phyloP scores from a whole-genome alignment of 2,888 invertebrate species.

The Pseudoips prasinana region DNA sequence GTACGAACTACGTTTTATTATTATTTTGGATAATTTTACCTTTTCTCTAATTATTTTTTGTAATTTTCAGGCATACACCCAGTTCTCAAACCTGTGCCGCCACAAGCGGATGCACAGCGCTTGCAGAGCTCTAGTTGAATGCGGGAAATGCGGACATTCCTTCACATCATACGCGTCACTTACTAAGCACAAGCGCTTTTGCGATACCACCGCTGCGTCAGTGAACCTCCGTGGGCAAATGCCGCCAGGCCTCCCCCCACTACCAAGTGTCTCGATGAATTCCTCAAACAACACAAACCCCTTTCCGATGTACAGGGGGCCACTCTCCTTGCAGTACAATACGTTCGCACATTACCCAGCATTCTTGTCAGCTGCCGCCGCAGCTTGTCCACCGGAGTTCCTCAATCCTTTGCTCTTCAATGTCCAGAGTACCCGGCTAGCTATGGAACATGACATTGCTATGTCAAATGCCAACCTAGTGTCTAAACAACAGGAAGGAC shows the following conservation, averaged over 20 bases:
- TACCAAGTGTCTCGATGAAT: constrained; percentile 72
- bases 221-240: constrained; percentile 72
- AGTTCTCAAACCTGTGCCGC: constrained; percentile 99
- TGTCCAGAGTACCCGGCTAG: constrained; percentile 74
- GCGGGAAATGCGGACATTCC: constrained; percentile 95
- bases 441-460: constrained; percentile 76
- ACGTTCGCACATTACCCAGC: constrained; percentile 84
- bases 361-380: constrained; percentile 72
- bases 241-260: constrained; percentile 62
- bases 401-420: constrained; percentile 86
- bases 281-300: constrained; percentile 78
- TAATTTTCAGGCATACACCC: constrained; percentile 93
- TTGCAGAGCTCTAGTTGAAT: constrained; percentile 96
- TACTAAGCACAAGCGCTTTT: constrained; percentile 97
- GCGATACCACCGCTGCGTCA: constrained; percentile 87
- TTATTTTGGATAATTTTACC: too few relatives aligned
- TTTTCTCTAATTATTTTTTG: too few relatives aligned
- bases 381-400: constrained; percentile 83
- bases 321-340: constrained; percentile 84
- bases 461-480: constrained; percentile 78
- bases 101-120: constrained; percentile 99
- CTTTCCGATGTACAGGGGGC: constrained; percentile 88
- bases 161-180: constrained; percentile 96
- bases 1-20: neutral
- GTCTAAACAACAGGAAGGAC: constrained; percentile 72